phyloP scores from a whole-genome alignment of 2,888 invertebrate species.

The Synanthedon myopaeformis region DNA sequence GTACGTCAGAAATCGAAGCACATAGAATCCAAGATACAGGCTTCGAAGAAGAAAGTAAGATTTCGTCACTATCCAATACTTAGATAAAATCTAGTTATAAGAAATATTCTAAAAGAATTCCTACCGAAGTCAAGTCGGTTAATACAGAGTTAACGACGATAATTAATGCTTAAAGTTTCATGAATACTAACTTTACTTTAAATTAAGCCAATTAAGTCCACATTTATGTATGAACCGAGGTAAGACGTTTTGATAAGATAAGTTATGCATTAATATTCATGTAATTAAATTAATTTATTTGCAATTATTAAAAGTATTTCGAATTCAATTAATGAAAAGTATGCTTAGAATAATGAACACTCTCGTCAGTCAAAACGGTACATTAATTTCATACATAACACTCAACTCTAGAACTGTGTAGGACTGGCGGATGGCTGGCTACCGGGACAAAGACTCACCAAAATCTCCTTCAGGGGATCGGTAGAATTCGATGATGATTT shows the following conservation, averaged over 20 bases:
- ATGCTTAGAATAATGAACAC: too few species aligned
- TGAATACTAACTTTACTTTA: not conserved
- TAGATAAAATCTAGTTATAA: not conserved
- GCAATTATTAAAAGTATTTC: not conserved
- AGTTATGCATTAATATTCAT: slow-evolving; percentile 11
- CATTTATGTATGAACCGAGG: not conserved
- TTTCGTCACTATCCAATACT: not conserved
- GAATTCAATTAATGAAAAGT: too few species aligned
- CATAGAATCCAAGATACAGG: slow-evolving; percentile 72
- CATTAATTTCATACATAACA: too few species aligned
- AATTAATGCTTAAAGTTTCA: not conserved
- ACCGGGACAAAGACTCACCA: slow-evolving; percentile 66
- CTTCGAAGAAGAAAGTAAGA: slow-evolving; percentile 85
- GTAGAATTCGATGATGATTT: slow-evolving; percentile 66
- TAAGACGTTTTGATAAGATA: slow-evolving; percentile 41
- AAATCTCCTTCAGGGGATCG: slow-evolving; percentile 62
- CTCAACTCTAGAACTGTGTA: slow-evolving; percentile 31
- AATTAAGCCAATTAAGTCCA: not conserved
- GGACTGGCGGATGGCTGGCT: slow-evolving; percentile 65
- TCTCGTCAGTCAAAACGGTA: too few species aligned
- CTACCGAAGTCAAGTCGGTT: not conserved
- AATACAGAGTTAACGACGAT: not conserved
- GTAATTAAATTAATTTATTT: not conserved
- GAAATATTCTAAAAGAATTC: not conserved
- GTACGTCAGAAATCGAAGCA: slow-evolving; percentile 86